These are phyloP conservation scores for Arizona elegans DNA, from an alignment of 2,113 vertebrate species.

Conservation along the genomic window DNA sequence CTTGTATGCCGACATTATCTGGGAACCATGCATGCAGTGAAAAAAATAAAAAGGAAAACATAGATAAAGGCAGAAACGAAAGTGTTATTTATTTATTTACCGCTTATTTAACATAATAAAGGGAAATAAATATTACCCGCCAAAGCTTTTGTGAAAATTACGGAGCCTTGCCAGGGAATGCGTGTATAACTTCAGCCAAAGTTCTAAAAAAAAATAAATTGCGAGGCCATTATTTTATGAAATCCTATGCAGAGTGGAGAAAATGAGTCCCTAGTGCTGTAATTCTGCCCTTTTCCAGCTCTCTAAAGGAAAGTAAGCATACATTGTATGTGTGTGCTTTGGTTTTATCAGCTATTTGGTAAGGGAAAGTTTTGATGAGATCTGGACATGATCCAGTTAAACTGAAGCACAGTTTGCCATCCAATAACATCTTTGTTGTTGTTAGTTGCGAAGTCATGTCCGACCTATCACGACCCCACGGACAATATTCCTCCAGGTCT, in stretches of 20 bases:
- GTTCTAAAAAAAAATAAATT: conserved; percentile 57
- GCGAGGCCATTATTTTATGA: conserved; percentile 30
- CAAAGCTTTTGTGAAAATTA: conserved; percentile 66
- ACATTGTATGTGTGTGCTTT: not conserved
- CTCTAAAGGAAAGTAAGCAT: not conserved
- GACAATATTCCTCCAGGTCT: too few relatives aligned
- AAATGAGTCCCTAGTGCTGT: not conserved
- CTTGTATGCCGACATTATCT: conserved; percentile 78
- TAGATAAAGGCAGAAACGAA: conserved; percentile 38
- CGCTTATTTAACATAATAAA: conserved; percentile 69
- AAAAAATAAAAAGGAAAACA: conserved; percentile 68
- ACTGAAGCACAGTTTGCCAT: not conserved
- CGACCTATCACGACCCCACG: too few relatives aligned
- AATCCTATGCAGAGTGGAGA: conserved; percentile 10
- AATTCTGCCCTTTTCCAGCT: not conserved
- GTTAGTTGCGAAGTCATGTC: too few relatives aligned
- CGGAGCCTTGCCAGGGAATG: conserved; percentile 36
- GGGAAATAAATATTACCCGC: conserved; percentile 65
- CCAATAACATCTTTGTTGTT: too few relatives aligned
- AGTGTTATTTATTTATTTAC: not conserved
- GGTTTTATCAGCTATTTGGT: not conserved
- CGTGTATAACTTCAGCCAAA: conserved; percentile 25
- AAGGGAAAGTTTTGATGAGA: conserved; percentile 19
- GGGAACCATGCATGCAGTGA: conserved; percentile 66
- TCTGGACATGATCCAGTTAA: not conserved